These are phyloP conservation scores for Solea solea DNA, from an alignment of 2,113 vertebrate genomes.

Conservation along the genomic window DNA sequence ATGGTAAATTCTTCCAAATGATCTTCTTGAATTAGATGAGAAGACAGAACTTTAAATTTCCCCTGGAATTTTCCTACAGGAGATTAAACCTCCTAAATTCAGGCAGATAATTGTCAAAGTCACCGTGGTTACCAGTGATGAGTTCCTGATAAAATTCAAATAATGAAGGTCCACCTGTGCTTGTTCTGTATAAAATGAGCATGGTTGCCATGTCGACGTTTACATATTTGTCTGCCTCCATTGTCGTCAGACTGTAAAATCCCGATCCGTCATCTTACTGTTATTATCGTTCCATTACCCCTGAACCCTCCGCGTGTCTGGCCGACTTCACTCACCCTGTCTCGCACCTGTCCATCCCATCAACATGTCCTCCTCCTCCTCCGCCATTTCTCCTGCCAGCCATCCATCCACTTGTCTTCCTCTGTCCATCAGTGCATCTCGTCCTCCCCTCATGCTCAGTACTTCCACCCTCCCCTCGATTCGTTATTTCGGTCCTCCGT, in stretches of 20 bases:
- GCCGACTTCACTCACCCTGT: slow-evolving; percentile 34
- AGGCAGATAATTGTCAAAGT: no score
- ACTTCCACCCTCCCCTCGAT: slow-evolving; percentile 25
- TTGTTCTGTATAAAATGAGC: neutral
- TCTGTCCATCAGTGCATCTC: slow-evolving; percentile 59
- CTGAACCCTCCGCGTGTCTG: slow-evolving; percentile 35
- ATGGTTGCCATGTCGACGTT: slow-evolving; percentile 17
- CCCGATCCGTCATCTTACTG: slow-evolving; percentile 11
- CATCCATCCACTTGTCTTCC: slow-evolving; percentile 51
- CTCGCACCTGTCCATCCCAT: slow-evolving; percentile 58
- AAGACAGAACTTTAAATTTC: no score
- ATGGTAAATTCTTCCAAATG: no score
- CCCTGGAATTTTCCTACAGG: no score
- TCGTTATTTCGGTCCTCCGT: slow-evolving; percentile 57
- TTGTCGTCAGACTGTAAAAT: slow-evolving; percentile 44
- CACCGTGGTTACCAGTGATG: no score
- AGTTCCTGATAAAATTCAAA: neutral
- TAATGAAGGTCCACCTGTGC: neutral
- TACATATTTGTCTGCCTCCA: neutral
- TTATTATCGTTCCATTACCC: slow-evolving; percentile 47
- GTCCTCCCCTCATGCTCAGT: slow-evolving; percentile 52
- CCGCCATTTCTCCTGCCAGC: slow-evolving; percentile 50
- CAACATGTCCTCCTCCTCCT: slow-evolving; percentile 46
- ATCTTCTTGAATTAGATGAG: no score
- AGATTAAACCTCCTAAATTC: no score